Conservation (phyloP, 2,113 vertebrate genomes). For the Calonectris borealis region DNA sequence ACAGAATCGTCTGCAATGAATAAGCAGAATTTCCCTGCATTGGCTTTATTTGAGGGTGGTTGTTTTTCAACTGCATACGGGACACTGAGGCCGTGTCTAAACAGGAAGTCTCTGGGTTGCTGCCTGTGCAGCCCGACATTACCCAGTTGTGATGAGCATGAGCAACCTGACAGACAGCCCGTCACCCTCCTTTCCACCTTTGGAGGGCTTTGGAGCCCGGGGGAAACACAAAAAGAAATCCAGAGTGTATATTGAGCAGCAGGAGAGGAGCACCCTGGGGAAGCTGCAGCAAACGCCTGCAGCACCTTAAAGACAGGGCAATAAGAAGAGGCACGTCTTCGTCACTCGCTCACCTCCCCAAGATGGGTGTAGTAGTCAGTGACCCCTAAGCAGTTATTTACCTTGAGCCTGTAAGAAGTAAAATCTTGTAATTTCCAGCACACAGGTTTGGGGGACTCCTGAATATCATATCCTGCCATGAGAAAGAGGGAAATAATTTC, state of each 20-base stretch:
- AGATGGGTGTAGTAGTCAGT: neutral
- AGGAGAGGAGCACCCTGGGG: neutral
- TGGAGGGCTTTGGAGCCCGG: neutral
- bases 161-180: neutral
- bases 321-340: neutral
- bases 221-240: neutral
- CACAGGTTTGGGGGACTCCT: neutral
- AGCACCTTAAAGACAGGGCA: neutral
- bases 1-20: neutral
- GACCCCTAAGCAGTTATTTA: neutral
- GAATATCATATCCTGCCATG: neutral
- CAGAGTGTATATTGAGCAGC: neutral
- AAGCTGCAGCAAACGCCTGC: neutral
- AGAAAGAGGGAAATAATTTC: neutral
- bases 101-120: neutral
- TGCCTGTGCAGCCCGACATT: accelerated
- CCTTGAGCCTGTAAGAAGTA: neutral
- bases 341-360: neutral
- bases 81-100: accelerated
- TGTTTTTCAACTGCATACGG: neutral
- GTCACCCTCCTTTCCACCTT: neutral
- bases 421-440: neutral
- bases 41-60: neutral
- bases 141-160: neutral
- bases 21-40: neutral